Evolutionary conservation across 2,113 vertebrate genomes (phyloP), one percentile per base, ranked within the genome.

Genomic region (Phainopepla nitens): DNA sequence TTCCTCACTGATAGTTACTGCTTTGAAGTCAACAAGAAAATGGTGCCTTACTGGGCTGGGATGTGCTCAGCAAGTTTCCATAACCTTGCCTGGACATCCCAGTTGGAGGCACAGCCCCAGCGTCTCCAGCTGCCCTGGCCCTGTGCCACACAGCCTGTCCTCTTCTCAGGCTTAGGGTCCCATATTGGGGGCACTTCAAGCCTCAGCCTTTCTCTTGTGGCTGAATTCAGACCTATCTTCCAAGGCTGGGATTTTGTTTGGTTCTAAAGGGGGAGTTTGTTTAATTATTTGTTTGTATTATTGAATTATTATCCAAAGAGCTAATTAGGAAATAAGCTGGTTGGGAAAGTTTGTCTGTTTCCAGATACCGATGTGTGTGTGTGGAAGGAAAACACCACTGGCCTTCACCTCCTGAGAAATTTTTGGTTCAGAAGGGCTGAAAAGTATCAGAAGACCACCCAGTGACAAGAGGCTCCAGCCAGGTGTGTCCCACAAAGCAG

Each of bases 91-190:
- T 51, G 61, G 64, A 70, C n/a, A 73, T 22, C 35, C 25, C 0
- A 0, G 8, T 25, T 20, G 6, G 21, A 70, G 20, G 6, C 0
- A 0, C 90, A 81, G 81, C 36, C 42, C 65, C 0, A 0, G 3
- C 1, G 2, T 7, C 17, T 39, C 41, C 79, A 20, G 51, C 56
- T 60, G 58, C 80, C 87, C 44, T 13, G 17, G 51, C 28, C 53
- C 70, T 36, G 66, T 28, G 47, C 47, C 4, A 2, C 7, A 8
- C 68, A 35, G 22, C 33, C 4, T 0, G 6, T 3, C n/a, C 22
- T 39, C 56, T 20, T 15, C 24, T 3, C 27, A 6, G 50, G 29
- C 20, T 51, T 25, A 3, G 1, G 11, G 29, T 47, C 82, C 64
- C 54, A 4, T 3, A 4, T 0, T 7, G 15, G 28, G 24, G 28